Percentiles rank a stretch among this genome's conserved stretches.
Conservation (phyloP, 2,888 invertebrate genomes). For the Rhorus exstirpatorius region DNA sequence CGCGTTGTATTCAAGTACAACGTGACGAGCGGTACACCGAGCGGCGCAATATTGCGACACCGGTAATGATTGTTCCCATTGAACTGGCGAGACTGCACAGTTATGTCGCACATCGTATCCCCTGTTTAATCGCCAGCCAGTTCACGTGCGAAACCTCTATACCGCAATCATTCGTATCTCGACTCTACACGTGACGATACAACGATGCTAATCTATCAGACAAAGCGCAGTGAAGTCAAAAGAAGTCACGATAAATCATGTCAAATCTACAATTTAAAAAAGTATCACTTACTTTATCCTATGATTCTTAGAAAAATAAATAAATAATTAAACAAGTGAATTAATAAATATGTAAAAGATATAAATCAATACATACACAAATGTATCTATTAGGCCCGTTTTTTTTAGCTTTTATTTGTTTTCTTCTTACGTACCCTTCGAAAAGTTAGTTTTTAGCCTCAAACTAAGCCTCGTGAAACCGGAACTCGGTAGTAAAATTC, state of each 20-base stretch:
- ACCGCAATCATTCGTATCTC: conserved; percentile 4
- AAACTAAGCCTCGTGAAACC: no score
- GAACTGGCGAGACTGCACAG: conserved; percentile 26
- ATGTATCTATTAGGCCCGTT: no score
- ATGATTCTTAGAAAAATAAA: no score
- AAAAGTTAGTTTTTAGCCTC: no score
- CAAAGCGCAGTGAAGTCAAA: neutral
- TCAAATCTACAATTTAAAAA: neutral
- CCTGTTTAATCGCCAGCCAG: neutral
- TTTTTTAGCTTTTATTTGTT: no score
- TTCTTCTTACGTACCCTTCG: no score
- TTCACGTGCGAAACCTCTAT: neutral
- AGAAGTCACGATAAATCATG: neutral
- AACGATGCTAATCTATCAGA: conserved; percentile 7
- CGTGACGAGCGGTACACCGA: neutral
- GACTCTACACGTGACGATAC: neutral
- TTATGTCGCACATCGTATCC: conserved; percentile 24
- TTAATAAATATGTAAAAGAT: no score
- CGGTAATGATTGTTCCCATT: conserved; percentile 60
- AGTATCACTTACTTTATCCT: no score
- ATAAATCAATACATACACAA: no score
- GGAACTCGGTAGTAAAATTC: no score
- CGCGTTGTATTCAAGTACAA: no score
- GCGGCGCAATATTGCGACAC: conserved; percentile 16
- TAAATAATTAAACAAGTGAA: no score